Conservation (phyloP, 1,140 invertebrate genomes). For the Orius laevigatus region DNA sequence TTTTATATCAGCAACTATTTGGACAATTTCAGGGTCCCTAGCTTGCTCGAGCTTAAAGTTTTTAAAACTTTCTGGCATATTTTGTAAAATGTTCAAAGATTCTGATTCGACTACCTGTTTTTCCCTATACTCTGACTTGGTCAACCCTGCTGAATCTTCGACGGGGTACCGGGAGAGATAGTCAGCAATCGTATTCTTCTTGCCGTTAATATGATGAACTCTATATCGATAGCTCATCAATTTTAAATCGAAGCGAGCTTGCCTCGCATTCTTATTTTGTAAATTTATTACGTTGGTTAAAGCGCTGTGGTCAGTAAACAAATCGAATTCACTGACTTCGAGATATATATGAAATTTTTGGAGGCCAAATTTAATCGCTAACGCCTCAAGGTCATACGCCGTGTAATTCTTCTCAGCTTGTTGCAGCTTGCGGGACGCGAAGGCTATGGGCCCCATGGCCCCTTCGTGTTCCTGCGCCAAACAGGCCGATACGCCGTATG, state of each 20-base stretch:
- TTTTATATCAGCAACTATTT: background rate
- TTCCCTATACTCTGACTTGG: background rate
- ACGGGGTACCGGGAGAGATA: background rate
- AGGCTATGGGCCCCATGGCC: background rate
- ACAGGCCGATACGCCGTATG: background rate
- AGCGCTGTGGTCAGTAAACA: conserved; percentile 1
- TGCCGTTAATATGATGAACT: background rate
- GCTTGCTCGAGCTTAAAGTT: background rate
- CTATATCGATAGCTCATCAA: background rate
- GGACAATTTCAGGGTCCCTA: background rate
- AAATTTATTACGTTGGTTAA: background rate
- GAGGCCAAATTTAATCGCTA: background rate
- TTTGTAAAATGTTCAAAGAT: background rate
- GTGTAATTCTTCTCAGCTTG: background rate
- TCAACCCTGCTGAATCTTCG: background rate
- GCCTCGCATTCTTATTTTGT: background rate
- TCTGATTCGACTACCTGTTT: background rate
- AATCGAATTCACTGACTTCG: conserved; percentile 1
- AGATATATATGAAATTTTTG: background rate
- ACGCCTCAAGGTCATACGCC: background rate
- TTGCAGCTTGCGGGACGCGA: background rate
- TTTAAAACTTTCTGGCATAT: background rate
- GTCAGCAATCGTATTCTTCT: background rate
- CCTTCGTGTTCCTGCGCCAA: background rate
- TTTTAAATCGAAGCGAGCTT: background rate